Evolutionary conservation across 2,888 invertebrate genomes (phyloP).

Genomic region (Mesochorus sp.): DNA sequence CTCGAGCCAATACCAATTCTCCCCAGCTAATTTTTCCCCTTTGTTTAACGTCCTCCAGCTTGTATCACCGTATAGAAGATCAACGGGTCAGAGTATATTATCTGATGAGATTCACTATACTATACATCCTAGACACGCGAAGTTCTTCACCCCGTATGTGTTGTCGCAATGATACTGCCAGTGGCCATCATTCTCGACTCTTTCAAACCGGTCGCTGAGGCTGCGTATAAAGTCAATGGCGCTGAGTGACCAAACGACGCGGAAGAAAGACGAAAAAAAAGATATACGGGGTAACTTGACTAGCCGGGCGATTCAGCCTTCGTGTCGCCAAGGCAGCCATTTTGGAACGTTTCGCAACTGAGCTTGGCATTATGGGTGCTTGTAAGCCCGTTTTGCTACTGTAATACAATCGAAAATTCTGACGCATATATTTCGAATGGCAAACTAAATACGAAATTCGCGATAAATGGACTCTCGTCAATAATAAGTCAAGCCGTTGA

Average conservation of each 20-base stretch:
- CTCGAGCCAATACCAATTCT: too few relatives aligned
- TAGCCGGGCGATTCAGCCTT: constrained; percentile 75
- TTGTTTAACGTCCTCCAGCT: too few relatives aligned
- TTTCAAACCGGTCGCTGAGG: constrained; percentile 80
- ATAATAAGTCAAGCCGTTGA: constrained; percentile 79
- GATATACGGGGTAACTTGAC: constrained; percentile 39
- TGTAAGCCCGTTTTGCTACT: constrained; percentile 17
- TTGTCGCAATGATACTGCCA: constrained; percentile 32
- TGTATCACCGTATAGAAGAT: not conserved
- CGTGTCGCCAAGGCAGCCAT: constrained; percentile 75
- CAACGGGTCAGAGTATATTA: not conserved
- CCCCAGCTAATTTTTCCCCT: too few relatives aligned
- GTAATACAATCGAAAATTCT: not conserved
- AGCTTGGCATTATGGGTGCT: constrained; percentile 33
- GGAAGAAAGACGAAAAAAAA: constrained; percentile 42
- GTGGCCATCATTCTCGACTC: constrained; percentile 67
- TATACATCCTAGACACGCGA: constrained; percentile 5
- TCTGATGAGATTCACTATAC: not conserved
- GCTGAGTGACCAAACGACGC: constrained; percentile 51
- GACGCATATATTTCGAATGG: not conserved
- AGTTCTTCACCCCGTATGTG: constrained; percentile 2
- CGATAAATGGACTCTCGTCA: constrained; percentile 66
- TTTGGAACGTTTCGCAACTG: constrained; percentile 75
- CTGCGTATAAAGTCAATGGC: constrained; percentile 42
- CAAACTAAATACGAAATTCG: constrained; percentile 45